A percentile compares a stretch with the other conserved stretches of the same genome.
Evolutionary conservation across 2,113 vertebrate species (phyloP).

Genomic region (Saccopteryx leptura): DNA sequence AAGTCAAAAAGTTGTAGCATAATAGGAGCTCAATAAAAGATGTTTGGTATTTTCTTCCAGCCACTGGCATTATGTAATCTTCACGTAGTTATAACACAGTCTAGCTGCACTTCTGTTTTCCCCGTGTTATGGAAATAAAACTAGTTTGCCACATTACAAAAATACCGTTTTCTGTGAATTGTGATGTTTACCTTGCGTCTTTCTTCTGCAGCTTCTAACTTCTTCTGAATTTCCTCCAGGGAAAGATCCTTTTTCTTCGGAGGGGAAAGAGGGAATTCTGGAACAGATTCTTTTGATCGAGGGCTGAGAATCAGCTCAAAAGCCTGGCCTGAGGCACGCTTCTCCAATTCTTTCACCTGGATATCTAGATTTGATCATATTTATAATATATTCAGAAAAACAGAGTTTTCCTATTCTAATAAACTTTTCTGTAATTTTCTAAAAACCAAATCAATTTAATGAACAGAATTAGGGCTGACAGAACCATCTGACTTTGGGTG

Average conservation of each 20-base stretch:
- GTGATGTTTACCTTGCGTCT: slow-evolving; percentile 94
- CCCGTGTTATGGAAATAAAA: slow-evolving; percentile 42
- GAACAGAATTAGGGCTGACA: not conserved
- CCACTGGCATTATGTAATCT: not conserved
- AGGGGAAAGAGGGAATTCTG: slow-evolving; percentile 94
- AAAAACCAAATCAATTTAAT: slow-evolving; percentile 54
- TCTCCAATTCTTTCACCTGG: slow-evolving; percentile 97
- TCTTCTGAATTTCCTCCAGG: slow-evolving; percentile 97
- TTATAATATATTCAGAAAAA: slow-evolving; percentile 71
- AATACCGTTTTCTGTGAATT: slow-evolving; percentile 48
- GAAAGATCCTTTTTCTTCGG: slow-evolving; percentile 96
- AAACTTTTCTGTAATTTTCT: slow-evolving; percentile 32
- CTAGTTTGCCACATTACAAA: not conserved
- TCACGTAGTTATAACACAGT: not conserved
- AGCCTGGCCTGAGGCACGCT: slow-evolving; percentile 96
- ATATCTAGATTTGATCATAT: slow-evolving; percentile 89
- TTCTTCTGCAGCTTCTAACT: slow-evolving; percentile 96
- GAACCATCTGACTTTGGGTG: no score
- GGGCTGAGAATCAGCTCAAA: slow-evolving; percentile 98
- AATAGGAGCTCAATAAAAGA: slow-evolving; percentile 14
- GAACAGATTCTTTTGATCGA: slow-evolving; percentile 92
- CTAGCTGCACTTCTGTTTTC: not conserved
- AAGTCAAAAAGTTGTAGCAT: not conserved
- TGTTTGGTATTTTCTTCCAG: not conserved
- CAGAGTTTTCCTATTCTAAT: slow-evolving; percentile 32